Percentiles rank a stretch among this genome's conserved stretches.
These are phyloP conservation scores for Philopedon plagiatum DNA, from an alignment of 2,888 invertebrate genomes.

Conservation along the genomic window DNA sequence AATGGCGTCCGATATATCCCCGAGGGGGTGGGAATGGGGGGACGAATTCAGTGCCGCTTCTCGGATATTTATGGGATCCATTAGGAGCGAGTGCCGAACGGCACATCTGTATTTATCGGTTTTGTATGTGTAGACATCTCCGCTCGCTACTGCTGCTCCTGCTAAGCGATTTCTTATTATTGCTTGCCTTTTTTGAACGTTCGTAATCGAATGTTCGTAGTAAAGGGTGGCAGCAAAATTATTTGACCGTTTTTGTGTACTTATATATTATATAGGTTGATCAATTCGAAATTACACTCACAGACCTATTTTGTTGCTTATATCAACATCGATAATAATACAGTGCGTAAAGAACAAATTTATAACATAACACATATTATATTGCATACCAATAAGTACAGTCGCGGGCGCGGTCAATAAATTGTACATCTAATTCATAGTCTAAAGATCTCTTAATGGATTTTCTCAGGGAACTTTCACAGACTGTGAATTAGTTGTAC, in stretches of 20 bases:
- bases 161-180: slow-evolving; percentile 49
- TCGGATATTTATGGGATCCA: slow-evolving; percentile 50
- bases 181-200: slow-evolving; percentile 30
- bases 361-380: too few relatives aligned
- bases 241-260: neutral
- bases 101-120: slow-evolving; percentile 51
- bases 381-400: too few relatives aligned
- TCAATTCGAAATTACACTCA: too few relatives aligned
- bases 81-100: slow-evolving; percentile 46
- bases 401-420: too few relatives aligned
- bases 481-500: too few relatives aligned
- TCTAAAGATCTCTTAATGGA: too few relatives aligned
- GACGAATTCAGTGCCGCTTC: slow-evolving; percentile 37
- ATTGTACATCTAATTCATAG: too few relatives aligned
- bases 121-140: slow-evolving; percentile 46
- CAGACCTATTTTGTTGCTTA: too few relatives aligned
- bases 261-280: neutral
- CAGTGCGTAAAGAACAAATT: too few relatives aligned
- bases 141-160: slow-evolving; percentile 35
- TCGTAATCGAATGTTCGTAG: slow-evolving; percentile 22
- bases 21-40: slow-evolving; percentile 17
- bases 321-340: too few relatives aligned
- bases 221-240: slow-evolving; percentile 4
- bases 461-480: too few relatives aligned
- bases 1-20: slow-evolving; percentile 37